These are phyloP conservation scores for Leptosomus discolor DNA, from an alignment of 2,113 vertebrate species.

Conservation along the genomic window DNA sequence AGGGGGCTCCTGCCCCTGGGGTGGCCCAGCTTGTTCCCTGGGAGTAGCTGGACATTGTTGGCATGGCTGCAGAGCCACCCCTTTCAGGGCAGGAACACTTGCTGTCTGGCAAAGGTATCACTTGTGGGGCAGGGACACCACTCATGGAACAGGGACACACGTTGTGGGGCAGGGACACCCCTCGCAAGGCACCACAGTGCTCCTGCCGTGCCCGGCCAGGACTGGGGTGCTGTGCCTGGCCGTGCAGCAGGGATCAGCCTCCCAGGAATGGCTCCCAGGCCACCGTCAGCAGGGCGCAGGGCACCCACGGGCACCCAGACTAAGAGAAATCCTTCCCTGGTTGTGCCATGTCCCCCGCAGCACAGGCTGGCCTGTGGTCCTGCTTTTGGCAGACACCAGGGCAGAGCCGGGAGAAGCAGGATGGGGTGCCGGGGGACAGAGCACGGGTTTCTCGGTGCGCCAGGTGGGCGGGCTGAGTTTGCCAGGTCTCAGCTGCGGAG, in stretches of 20 bases:
- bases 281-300: neutral
- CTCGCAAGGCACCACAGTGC: rapidly evolving
- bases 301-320: neutral
- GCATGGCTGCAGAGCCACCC: neutral
- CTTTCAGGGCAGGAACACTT: neutral
- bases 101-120: neutral
- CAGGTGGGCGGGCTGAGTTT: rapidly evolving
- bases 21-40: neutral
- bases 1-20: neutral
- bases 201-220: neutral
- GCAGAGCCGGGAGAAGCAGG: neutral
- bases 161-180: neutral
- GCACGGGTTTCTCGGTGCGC: rapidly evolving
- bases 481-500: neutral
- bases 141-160: neutral
- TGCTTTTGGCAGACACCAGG: no score
- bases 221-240: rapidly evolving
- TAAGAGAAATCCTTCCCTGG: no score
- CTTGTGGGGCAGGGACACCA: neutral
- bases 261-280: neutral
- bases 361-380: neutral
- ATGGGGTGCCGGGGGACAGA: neutral
- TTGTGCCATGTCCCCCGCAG: rapidly evolving
- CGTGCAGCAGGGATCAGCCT: rapidly evolving
- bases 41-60: neutral